phyloP scores from a whole-genome alignment of 2,113 vertebrate species.

The Tragelaphus scriptus region DNA sequence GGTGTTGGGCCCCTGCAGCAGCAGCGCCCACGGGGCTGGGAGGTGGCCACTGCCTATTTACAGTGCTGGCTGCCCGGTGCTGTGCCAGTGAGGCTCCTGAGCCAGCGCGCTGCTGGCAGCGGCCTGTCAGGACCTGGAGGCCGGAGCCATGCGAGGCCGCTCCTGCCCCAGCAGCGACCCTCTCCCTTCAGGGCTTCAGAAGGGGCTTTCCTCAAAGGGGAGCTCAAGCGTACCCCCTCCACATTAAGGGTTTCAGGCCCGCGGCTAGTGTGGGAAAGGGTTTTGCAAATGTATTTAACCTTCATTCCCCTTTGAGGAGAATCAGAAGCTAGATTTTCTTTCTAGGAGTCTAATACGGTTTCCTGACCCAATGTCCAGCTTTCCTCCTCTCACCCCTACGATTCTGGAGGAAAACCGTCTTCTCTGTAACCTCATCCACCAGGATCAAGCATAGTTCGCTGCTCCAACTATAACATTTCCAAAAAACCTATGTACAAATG shows the following conservation, averaged over 20 bases:
- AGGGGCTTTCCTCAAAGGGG: background rate
- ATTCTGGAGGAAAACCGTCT: background rate
- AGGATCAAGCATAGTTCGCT: background rate
- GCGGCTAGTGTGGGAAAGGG: background rate
- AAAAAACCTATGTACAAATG: background rate
- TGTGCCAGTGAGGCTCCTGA: background rate
- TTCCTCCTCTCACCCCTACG: background rate
- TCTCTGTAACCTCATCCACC: background rate
- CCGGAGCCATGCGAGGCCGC: background rate
- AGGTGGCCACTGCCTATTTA: conserved; percentile 22
- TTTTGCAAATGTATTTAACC: conserved; percentile 47
- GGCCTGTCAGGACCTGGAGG: background rate
- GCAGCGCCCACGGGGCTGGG: background rate
- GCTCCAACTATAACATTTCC: background rate
- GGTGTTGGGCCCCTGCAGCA: background rate
- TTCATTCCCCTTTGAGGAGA: conserved; percentile 37
- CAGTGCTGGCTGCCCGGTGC: background rate
- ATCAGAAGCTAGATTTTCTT: conserved; percentile 24
- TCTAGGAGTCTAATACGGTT: background rate
- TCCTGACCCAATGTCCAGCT: background rate
- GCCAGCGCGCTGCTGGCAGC: background rate
- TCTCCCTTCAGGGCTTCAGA: background rate
- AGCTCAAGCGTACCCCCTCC: background rate
- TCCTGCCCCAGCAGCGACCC: background rate
- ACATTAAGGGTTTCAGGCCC: background rate